Percentiles rank a stretch among this genome's conserved stretches.
phyloP scores from a whole-genome alignment of 2,797 vertebrate species.

The Dipus sagitta region DNA sequence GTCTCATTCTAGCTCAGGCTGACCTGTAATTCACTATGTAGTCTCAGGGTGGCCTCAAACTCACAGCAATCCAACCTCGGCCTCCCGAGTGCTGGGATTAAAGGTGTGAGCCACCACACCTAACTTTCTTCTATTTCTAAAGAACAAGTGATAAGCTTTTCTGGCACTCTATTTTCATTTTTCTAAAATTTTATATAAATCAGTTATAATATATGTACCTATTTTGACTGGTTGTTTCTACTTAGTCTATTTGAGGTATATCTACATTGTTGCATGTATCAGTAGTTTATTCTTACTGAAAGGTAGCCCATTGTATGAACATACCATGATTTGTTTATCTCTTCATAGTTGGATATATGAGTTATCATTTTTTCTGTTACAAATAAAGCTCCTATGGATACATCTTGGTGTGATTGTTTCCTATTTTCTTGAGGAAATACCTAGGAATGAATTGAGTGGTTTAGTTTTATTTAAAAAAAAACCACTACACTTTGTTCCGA shows the following conservation, averaged over 20 bases:
- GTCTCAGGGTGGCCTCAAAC: no score
- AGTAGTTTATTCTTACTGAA: conserved; percentile 22
- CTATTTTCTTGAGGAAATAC: background rate
- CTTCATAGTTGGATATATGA: background rate
- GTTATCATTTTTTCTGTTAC: background rate
- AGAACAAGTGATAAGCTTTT: background rate
- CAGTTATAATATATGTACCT: background rate
- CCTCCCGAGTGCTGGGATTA: no score
- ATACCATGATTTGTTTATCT: no score
- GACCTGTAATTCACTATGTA: no score
- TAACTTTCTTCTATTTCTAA: no score
- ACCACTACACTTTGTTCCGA: background rate
- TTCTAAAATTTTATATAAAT: conserved; percentile 33
- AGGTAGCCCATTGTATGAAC: background rate
- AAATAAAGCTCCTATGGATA: background rate
- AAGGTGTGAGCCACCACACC: no score
- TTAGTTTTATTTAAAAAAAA: background rate
- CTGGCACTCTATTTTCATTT: background rate
- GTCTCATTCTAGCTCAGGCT: no score
- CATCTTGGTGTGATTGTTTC: background rate
- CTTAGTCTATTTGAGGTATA: background rate
- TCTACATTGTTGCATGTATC: background rate
- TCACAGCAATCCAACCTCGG: no score
- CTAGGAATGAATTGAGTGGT: background rate
- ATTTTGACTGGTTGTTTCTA: conserved; percentile 20